Conservation (phyloP, 2,797 vertebrate species). For the Enteromius argenteus region DNA sequence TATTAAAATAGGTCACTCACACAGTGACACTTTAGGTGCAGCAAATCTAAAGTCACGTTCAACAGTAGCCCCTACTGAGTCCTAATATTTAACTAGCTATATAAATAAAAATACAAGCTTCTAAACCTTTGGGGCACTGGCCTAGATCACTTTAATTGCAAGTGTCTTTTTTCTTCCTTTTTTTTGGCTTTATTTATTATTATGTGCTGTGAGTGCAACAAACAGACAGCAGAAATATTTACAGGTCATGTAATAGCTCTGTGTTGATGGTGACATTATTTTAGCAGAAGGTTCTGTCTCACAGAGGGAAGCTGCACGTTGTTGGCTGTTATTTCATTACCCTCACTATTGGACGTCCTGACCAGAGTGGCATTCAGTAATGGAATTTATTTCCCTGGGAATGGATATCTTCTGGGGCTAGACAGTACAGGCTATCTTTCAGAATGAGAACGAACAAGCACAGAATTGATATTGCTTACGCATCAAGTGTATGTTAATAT, state of each 20-base stretch:
- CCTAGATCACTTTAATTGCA: not conserved
- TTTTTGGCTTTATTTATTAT: not conserved
- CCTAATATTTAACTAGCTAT: not conserved
- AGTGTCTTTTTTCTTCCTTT: not conserved
- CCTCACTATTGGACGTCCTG: constrained; percentile 36
- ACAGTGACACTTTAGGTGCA: not conserved
- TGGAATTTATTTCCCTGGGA: constrained; percentile 46
- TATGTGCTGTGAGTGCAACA: not conserved
- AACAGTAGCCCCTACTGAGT: not conserved
- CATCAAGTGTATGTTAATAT: not conserved
- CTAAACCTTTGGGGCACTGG: not conserved
- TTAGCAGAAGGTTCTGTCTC: constrained; percentile 30
- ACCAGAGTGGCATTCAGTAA: constrained; percentile 49
- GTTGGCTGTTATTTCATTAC: constrained; percentile 51
- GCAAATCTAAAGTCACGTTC: not conserved
- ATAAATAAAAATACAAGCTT: not conserved
- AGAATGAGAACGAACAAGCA: constrained; percentile 34
- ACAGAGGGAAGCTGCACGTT: constrained; percentile 20
- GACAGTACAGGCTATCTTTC: constrained; percentile 12
- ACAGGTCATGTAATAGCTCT: constrained; percentile 30
- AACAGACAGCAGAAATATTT: constrained; percentile 33
- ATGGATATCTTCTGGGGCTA: constrained; percentile 37
- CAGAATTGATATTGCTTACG: constrained; percentile 34
- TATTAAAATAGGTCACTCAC: not conserved
- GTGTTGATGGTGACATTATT: constrained; percentile 29